Evolutionary conservation across 2,888 invertebrate species (phyloP).

Genomic region (Oithona nana): DNA sequence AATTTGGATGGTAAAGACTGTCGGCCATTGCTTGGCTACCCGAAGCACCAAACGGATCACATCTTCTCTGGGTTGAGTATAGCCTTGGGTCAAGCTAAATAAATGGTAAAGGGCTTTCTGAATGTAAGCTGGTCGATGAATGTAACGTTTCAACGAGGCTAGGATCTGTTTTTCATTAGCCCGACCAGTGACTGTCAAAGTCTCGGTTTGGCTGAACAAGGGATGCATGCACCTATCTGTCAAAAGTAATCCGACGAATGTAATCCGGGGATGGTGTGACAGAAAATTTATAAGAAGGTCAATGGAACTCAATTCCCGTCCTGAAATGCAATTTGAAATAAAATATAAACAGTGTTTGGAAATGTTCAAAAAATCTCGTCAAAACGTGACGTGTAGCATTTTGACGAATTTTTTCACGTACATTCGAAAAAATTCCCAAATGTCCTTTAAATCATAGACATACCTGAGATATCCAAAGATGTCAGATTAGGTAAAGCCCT

Average conservation of each 20-base stretch:
- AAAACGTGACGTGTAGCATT: no score
- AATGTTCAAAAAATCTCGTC: no score
- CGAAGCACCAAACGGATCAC: constrained; percentile 2
- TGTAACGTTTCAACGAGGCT: constrained; percentile 39
- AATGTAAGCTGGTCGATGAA: constrained; percentile 38
- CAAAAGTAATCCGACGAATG: constrained; percentile 38
- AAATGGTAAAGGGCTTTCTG: constrained; percentile 47
- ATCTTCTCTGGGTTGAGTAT: neutral
- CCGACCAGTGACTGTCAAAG: constrained; percentile 36
- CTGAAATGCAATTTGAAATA: neutral
- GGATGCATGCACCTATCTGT: constrained; percentile 36
- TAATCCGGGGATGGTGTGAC: neutral
- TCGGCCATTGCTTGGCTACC: constrained; percentile 27
- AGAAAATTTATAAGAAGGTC: neutral
- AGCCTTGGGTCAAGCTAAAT: constrained; percentile 27
- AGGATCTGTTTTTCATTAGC: constrained; percentile 38
- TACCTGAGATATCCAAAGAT: constrained; percentile 37
- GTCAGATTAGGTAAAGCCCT: constrained; percentile 34
- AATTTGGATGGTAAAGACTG: constrained; percentile 45
- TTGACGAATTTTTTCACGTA: no score
- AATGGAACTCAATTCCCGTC: neutral
- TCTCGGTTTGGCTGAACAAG: constrained; percentile 31
- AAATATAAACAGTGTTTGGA: no score
- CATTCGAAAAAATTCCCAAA: no score
- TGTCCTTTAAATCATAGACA: neutral